Evolutionary conservation across 1,140 invertebrate genomes (phyloP).

Genomic region (Yoshiicerus persimilis): DNA sequence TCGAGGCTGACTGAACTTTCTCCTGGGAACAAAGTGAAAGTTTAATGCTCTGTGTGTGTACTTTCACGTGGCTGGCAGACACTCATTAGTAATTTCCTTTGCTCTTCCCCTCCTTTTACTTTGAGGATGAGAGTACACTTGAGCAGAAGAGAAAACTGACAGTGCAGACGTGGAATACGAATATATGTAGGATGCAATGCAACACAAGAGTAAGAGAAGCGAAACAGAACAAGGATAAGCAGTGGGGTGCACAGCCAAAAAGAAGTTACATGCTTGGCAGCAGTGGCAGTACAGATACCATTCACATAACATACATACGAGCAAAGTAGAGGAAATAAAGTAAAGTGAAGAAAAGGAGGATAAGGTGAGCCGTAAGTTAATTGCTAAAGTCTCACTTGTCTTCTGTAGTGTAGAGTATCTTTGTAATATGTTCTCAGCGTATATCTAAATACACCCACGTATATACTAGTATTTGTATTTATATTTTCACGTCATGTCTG

Average conservation of each 20-base stretch:
- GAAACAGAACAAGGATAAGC: background rate
- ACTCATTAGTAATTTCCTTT: slow-evolving; percentile 29
- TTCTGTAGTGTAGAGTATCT: background rate
- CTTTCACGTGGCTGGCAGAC: background rate
- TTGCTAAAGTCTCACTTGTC: background rate
- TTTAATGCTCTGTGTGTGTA: slow-evolving; percentile 14
- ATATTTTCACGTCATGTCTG: background rate
- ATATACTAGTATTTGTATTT: background rate
- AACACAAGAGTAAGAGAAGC: background rate
- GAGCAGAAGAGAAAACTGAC: background rate
- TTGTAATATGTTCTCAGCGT: background rate
- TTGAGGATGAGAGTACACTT: background rate
- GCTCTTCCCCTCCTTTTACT: background rate
- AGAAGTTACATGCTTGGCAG: background rate
- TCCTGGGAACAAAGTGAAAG: slow-evolving; percentile 12
- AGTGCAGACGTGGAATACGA: background rate
- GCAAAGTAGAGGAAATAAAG: background rate
- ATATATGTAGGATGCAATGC: background rate
- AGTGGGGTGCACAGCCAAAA: background rate
- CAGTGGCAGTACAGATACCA: background rate
- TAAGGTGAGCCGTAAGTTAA: slow-evolving; percentile 8
- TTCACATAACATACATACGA: background rate
- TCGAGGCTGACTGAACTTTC: slow-evolving; percentile 11
- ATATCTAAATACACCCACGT: no score
- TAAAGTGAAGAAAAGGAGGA: background rate